Base-by-base conservation (phyloP, 2,797 vertebrate species). In the Sphenodon punctatus region DNA sequence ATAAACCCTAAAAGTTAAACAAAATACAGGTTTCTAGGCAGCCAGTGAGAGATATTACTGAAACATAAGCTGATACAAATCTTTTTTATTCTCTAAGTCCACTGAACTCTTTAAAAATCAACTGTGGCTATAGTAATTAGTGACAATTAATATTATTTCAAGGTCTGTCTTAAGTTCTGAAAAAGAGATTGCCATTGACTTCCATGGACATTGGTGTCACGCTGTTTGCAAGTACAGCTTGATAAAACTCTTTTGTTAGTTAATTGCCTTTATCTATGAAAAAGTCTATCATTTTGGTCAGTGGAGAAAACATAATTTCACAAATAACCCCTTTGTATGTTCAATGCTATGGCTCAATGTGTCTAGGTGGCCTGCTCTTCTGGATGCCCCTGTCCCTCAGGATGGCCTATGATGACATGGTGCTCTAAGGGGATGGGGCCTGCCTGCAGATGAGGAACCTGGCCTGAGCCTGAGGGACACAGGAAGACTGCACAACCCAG, bases 161-260 rank as follows among this genome's bases (percentile, higher is more conserved):
- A 19, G 22, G 41, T 68, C 72, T 85, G 25, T 32, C 70, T 22
- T 7, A 53, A 64, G 32, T 38, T 10, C 46, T 19, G 11, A 66
- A 67, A 48, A 67, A 81, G 5, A 77, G 15, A 70, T 45, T 91
- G 22, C 30, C 51, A 2, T 32, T 41, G 34, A 16, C 5, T 84
- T 85, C 49, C 82, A 43, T 7, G 19, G 46, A 9, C 8, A 43
- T 69, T 45, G 59, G n/a, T 32, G 51, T 63, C 3, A n/a, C 13
- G 2, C 1, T 51, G 75, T 66, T 75, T 69, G 30, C 41, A 79
- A 75, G 75, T 61, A 77, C 14, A 69, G 25, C 19, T 55, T 15
- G 15, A 67, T 75, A 79, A 92, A 68, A 23, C 38, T 67, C 64
- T 76, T 16, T 7, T 51, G 49, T 66, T 77, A 67, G n/a, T 51